Evolutionary conservation across 2,113 vertebrate genomes (phyloP).

Genomic region (Hassar affinis): DNA sequence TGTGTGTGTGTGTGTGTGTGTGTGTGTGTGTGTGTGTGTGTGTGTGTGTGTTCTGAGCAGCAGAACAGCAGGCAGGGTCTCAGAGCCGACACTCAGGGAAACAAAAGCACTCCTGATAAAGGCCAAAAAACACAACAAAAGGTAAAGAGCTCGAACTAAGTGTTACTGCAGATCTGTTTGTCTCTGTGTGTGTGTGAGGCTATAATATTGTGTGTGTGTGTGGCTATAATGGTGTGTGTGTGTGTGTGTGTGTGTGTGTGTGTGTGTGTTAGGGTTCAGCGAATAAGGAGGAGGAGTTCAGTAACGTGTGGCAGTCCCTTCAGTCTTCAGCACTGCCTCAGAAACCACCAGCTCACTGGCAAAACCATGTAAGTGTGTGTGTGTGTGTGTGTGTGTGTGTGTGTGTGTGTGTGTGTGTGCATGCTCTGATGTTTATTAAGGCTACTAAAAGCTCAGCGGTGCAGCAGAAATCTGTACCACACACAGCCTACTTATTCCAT

Average conservation of each 20-base stretch:
- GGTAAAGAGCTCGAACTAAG: constrained; percentile 50
- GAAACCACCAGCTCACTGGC: constrained; percentile 73
- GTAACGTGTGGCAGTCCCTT: constrained; percentile 87
- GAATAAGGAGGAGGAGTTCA: constrained; percentile 83
- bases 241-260: too few relatives aligned
- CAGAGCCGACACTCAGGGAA: constrained; percentile 76
- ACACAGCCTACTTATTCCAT: neutral
- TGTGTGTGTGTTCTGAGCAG: constrained; percentile 57
- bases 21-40: neutral
- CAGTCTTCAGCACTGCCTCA: constrained; percentile 79
- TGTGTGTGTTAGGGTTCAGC: constrained; percentile 60
- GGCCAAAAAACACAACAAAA: constrained; percentile 75
- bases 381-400: neutral
- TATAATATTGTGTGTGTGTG: neutral
- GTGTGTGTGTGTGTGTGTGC: neutral
- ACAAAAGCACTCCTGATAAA: constrained; percentile 73
- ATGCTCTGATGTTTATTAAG: neutral
- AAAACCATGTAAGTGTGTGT: constrained; percentile 60
- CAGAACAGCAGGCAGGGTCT: constrained; percentile 77
- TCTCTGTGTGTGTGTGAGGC: neutral
- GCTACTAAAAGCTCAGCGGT: neutral
- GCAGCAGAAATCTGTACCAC: neutral
- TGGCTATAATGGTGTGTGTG: too few relatives aligned
- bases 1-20: neutral
- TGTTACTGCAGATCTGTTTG: too few relatives aligned